Evolutionary conservation across 1,140 invertebrate species (phyloP), one percentile per base, ranked within the genome.

Genomic region (Proctacanthus coquilletti): DNA sequence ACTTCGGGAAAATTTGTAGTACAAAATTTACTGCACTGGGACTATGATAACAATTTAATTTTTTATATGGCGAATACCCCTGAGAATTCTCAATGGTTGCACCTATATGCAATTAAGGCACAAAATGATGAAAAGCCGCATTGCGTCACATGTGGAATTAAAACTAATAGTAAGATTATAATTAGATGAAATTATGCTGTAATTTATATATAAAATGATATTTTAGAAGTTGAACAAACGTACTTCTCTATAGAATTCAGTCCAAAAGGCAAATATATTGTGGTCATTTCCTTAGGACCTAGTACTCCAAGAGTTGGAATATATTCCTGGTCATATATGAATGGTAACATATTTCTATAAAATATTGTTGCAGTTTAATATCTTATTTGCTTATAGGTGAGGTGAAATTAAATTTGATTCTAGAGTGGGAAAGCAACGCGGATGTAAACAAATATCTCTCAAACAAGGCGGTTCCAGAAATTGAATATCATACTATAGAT

Each of bases 1-100:
- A 87, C 84, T 18, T 66, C 62, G n/a, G 84, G 82, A 18, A 67
- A 69, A 40, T 83, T 74, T 54, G 77, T 80, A 39, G 86, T 93
- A 13, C 75, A 72, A 6, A 72, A 79, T 46, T 80, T 95, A 41
- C 59, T 87, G 3, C 66, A 71, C 17, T 91, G 83, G 79, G 77
- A 88, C 49, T 56, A 76, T 39, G 57, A 71, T 19, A 68, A 68
- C 29, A 61, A 75, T 41, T 54, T 67, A 34, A 69, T 87, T 69
- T 77, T 76, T 50, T 80, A 74, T 48, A 53, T 67, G 34, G 73
- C 75, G 21, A 77, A 71, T 23, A 65, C 61, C 3, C 65, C 66
- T 45, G 47, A 63, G 17, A 65, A 72, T 52, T 63, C 71, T 9
- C 64, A 68, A 21, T 61, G 67, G 23, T 64, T 73, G 49, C 72